Percentiles rank a stretch among this genome's conserved stretches.
Conservation (phyloP, 2,797 vertebrate species). For the Sebastiscus albofasciatus region DNA sequence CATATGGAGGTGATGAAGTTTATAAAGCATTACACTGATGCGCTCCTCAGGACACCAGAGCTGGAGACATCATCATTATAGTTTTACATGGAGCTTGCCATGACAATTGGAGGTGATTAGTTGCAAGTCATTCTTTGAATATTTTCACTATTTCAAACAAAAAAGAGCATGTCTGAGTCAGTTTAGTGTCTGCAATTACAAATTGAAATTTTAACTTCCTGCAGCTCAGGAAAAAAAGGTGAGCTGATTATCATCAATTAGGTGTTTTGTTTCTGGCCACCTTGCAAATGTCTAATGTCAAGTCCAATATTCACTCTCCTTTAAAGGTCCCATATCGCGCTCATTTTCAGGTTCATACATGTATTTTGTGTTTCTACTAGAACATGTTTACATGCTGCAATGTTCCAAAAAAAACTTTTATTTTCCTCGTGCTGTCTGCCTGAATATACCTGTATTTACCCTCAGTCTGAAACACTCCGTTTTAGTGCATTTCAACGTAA, state of each 20-base stretch:
- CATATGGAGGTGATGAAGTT: background rate
- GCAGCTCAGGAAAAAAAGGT: too few species aligned
- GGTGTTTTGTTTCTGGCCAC: background rate
- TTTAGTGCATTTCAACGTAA: too few species aligned
- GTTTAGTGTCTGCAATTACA: background rate
- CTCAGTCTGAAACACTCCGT: too few species aligned
- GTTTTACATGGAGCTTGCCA: background rate
- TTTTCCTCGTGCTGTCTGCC: too few species aligned
- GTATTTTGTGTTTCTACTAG: too few species aligned
- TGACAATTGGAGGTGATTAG: constrained; percentile 5
- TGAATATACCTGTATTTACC: too few species aligned
- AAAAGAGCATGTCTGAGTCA: background rate
- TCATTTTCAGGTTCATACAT: too few species aligned
- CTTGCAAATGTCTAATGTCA: background rate
- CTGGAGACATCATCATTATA: background rate
- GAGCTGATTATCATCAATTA: background rate
- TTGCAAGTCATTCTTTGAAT: background rate
- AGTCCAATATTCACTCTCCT: background rate
- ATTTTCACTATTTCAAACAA: background rate
- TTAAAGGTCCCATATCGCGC: too few species aligned
- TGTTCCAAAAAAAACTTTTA: too few species aligned
- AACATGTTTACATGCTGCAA: too few species aligned
- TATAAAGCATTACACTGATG: background rate
- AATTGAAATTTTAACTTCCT: background rate
- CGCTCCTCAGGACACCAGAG: background rate